Conservation (phyloP, 2,797 vertebrate species). For the Scolopax bukidnonensis region DNA sequence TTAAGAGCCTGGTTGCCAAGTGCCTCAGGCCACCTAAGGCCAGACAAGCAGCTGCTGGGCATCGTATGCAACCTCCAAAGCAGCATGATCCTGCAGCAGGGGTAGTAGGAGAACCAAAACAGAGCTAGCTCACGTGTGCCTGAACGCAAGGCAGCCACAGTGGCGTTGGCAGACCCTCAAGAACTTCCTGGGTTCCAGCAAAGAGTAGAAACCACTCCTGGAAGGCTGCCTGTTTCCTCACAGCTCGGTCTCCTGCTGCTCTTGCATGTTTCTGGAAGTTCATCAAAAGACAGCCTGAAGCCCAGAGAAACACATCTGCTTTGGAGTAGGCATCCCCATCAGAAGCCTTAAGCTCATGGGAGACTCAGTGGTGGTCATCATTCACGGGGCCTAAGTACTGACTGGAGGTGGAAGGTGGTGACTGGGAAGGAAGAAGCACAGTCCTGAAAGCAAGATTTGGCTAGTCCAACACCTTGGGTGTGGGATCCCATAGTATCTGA, state of each 20-base stretch:
- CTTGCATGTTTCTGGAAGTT: background rate
- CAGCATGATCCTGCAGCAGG: background rate
- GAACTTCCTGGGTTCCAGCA: background rate
- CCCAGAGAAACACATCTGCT: background rate
- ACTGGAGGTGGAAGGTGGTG: background rate
- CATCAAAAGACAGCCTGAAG: background rate
- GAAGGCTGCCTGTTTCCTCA: background rate
- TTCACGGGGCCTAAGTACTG: background rate
- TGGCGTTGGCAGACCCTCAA: accelerated
- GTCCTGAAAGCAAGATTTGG: background rate
- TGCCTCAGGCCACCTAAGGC: background rate
- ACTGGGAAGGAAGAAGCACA: background rate
- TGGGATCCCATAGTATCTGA: background rate
- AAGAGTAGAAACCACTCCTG: background rate
- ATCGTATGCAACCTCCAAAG: background rate
- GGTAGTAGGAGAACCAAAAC: background rate
- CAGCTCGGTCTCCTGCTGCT: background rate
- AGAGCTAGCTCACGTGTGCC: background rate
- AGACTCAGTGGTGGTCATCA: background rate
- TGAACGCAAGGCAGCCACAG: background rate
- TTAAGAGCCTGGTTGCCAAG: background rate
- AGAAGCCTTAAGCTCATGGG: background rate
- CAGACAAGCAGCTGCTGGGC: background rate
- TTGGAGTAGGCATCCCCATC: background rate
- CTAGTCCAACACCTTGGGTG: background rate